Conservation (phyloP, 2,113 vertebrate species). For the Calonectris borealis region DNA sequence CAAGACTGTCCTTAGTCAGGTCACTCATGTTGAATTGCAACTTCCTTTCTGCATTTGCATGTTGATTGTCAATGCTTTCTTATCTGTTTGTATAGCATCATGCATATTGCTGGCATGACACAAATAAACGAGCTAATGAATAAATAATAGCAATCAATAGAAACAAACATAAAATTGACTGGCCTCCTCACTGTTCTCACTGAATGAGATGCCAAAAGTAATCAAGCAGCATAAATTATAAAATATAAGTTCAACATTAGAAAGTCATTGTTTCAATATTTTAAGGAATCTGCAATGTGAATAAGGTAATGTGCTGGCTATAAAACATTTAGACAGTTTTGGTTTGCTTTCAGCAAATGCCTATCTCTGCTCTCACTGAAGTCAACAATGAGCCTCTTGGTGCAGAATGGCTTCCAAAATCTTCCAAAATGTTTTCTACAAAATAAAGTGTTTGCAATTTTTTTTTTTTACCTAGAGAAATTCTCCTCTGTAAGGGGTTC, state of each 20-base stretch:
- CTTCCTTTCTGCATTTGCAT: background rate
- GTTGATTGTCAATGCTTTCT: background rate
- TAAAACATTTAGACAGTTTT: background rate
- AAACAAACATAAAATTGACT: constrained; percentile 27
- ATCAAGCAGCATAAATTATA: constrained; percentile 33
- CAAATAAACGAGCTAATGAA: constrained; percentile 49
- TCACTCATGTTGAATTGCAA: background rate
- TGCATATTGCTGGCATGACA: background rate
- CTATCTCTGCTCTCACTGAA: background rate
- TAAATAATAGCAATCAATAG: constrained; percentile 54
- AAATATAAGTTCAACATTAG: background rate
- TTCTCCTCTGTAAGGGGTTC: background rate
- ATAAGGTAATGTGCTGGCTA: background rate
- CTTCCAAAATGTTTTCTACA: background rate
- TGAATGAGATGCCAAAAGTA: constrained; percentile 3
- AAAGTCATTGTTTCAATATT: background rate
- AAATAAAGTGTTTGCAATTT: background rate
- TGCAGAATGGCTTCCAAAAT: background rate
- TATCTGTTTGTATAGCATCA: background rate
- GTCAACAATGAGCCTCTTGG: background rate
- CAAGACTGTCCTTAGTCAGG: background rate
- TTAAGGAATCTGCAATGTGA: background rate
- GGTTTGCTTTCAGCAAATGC: background rate
- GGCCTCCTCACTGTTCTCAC: background rate
- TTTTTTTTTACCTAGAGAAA: background rate